A percentile compares a stretch with the other conserved stretches of the same genome.
Evolutionary conservation across 2,113 vertebrate genomes (phyloP).

Genomic region (Nothocercus nigrocapillus): DNA sequence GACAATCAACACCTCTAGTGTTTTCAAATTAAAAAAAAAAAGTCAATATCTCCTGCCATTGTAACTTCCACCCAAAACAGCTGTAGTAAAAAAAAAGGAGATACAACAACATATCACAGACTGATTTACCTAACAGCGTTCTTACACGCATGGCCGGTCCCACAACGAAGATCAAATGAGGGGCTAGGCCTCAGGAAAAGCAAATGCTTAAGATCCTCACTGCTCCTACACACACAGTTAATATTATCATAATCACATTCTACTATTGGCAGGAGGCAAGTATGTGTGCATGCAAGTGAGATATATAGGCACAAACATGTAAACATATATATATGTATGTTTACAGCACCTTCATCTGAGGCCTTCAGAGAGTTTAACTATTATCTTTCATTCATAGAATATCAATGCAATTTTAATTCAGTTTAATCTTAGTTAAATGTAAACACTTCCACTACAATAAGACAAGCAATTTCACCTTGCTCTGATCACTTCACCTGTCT

Average conservation of each 20-base stretch:
- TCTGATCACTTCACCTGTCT: neutral
- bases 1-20: neutral
- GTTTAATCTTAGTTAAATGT: neutral
- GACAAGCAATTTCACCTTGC: neutral
- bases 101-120: neutral
- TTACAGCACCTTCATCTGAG: neutral
- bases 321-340: accelerated
- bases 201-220: neutral
- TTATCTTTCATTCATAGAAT: neutral
- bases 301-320: accelerated
- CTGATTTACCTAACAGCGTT: neutral
- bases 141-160: neutral
- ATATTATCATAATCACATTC: neutral
- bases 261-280: neutral
- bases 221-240: accelerated
- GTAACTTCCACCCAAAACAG: neutral
- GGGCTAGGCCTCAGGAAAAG: neutral
- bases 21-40: neutral
- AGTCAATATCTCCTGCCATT: neutral
- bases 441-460: neutral
- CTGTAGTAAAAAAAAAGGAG: neutral
- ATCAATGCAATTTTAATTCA: neutral
- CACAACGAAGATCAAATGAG: neutral
- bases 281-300: neutral
- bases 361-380: neutral